phyloP scores from a whole-genome alignment of 2,888 invertebrate genomes.

The Andrena haemorrhoa region DNA sequence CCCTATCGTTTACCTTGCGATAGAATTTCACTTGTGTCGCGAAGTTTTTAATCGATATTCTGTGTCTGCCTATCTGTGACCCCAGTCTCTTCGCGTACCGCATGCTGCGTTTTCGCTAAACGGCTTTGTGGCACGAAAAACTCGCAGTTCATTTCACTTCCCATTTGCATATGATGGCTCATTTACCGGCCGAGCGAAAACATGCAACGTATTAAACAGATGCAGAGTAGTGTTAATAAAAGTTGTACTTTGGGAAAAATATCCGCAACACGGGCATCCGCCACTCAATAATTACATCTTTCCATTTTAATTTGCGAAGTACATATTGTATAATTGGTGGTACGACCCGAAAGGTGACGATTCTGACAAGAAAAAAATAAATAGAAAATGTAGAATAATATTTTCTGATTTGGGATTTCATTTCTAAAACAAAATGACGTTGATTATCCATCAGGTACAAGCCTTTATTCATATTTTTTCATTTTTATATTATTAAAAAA shows the following conservation, averaged over 20 bases:
- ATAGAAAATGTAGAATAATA: too few relatives aligned
- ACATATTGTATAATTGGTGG: too few relatives aligned
- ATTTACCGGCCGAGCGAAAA: slow-evolving; percentile 20
- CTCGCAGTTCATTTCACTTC: not conserved
- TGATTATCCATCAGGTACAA: too few relatives aligned
- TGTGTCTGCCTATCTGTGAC: not conserved
- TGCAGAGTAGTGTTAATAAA: not conserved
- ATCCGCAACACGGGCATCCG: too few relatives aligned
- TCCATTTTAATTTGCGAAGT: too few relatives aligned
- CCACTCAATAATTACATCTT: too few relatives aligned
- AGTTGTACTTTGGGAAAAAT: not conserved
- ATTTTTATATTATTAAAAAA: too few relatives aligned
- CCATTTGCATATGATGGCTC: slow-evolving; percentile 4
- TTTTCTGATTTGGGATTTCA: too few relatives aligned
- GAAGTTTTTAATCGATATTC: slow-evolving; percentile 18
- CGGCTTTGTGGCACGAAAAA: not conserved
- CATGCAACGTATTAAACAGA: not conserved
- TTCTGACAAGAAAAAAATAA: too few relatives aligned
- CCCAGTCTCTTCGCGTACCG: not conserved
- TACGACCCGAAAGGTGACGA: too few relatives aligned
- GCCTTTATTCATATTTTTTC: too few relatives aligned
- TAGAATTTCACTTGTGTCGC: slow-evolving; percentile 12
- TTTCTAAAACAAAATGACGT: too few relatives aligned
- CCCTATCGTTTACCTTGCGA: not conserved
- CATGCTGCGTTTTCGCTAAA: slow-evolving; percentile 4